Evolutionary conservation across 2,888 invertebrate genomes (phyloP).

Genomic region (Perdita meconis): DNA sequence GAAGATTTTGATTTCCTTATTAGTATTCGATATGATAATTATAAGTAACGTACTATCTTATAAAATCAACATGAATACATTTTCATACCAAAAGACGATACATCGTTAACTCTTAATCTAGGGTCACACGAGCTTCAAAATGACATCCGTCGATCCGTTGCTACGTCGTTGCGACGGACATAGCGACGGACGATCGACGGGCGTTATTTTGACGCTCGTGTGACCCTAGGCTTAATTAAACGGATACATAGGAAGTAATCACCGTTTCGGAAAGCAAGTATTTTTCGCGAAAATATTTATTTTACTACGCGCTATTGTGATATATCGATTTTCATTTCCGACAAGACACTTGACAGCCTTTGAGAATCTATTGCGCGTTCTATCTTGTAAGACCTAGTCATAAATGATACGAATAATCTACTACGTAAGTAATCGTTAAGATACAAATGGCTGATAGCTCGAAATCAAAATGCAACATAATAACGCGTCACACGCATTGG

Average conservation of each 20-base stretch:
- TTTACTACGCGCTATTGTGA: slow-evolving; percentile 44
- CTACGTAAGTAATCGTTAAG: slow-evolving; percentile 50
- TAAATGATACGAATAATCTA: slow-evolving; percentile 47
- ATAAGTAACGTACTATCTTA: no score
- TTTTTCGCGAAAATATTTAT: slow-evolving; percentile 30
- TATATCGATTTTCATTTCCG: slow-evolving; percentile 40
- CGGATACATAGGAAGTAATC: neutral
- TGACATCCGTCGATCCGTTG: no score
- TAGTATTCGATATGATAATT: no score
- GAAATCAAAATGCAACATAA: slow-evolving; percentile 79
- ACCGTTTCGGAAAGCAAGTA: slow-evolving; percentile 5
- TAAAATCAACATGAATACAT: no score
- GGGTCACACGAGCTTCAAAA: no score
- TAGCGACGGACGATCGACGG: no score
- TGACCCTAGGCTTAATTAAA: neutral
- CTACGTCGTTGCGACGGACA: no score
- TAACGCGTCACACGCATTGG: slow-evolving; percentile 66
- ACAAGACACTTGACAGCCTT: slow-evolving; percentile 35
- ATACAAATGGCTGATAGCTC: slow-evolving; percentile 78
- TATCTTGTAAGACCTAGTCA: slow-evolving; percentile 53
- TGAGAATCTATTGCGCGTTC: slow-evolving; percentile 43
- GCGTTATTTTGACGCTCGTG: no score
- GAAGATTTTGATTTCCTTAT: no score
- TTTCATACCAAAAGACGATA: neutral
- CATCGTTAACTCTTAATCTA: no score